phyloP scores from a whole-genome alignment of 1,140 invertebrate species.

The Anoplophora glabripennis region DNA sequence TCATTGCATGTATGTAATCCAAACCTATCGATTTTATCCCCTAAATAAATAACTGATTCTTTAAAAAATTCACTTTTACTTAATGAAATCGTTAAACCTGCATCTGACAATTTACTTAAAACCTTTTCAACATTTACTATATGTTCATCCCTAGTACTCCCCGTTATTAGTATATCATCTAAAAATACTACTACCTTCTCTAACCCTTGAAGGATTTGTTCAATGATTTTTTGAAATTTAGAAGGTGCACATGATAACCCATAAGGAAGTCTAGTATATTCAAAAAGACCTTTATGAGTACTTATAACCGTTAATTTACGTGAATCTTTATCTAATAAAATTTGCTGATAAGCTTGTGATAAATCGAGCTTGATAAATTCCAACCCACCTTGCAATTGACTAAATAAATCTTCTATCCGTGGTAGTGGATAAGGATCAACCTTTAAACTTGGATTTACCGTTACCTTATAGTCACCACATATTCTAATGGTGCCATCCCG shows the following conservation, averaged over 20 bases:
- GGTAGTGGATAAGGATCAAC: slow-evolving; percentile 50
- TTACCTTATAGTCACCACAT: slow-evolving; percentile 50
- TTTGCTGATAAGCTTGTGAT: not conserved
- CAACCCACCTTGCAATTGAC: slow-evolving; percentile 36
- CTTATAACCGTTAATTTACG: not conserved
- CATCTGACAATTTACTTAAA: too few species aligned
- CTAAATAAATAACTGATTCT: too few species aligned
- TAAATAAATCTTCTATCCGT: slow-evolving; percentile 47
- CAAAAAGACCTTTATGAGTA: not conserved
- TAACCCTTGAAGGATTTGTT: not conserved
- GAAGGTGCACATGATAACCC: not conserved
- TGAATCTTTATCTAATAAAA: not conserved
- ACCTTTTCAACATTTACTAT: too few species aligned
- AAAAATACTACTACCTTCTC: not conserved
- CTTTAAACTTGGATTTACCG: slow-evolving; percentile 38
- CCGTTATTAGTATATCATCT: too few species aligned
- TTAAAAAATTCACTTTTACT: too few species aligned
- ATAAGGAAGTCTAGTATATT: not conserved
- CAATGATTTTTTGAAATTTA: slow-evolving; percentile 3
- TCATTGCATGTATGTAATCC: too few species aligned
- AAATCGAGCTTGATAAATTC: too few species aligned
- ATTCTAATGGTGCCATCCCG: slow-evolving; percentile 39
- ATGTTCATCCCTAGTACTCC: too few species aligned
- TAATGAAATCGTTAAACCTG: too few species aligned
- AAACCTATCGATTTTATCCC: too few species aligned